These are phyloP conservation scores for Hafferia zeledoni DNA, from an alignment of 2,797 vertebrate species.

Conservation along the genomic window DNA sequence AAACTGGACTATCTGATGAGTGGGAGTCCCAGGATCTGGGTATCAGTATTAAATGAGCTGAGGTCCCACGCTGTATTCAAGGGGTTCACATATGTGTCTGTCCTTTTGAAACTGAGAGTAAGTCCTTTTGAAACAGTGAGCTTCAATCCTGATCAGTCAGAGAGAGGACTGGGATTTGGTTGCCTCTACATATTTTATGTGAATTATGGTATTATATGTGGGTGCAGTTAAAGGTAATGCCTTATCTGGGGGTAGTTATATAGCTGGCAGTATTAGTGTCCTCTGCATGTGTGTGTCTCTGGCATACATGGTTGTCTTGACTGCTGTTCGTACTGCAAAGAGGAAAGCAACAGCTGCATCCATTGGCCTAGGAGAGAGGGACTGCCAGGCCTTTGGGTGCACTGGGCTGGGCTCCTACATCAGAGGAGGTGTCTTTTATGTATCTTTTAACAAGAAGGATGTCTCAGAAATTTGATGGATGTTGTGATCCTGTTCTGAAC, in stretches of 20 bases:
- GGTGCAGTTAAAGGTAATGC: not conserved
- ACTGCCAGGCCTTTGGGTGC: not conserved
- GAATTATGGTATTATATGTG: not conserved
- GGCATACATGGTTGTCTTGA: not conserved
- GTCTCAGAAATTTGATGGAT: not conserved
- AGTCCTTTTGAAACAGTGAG: not conserved
- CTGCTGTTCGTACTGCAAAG: not conserved
- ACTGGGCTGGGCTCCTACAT: not conserved
- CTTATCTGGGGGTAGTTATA: not conserved
- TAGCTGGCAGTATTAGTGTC: not conserved
- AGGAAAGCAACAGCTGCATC: not conserved
- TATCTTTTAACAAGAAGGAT: not conserved
- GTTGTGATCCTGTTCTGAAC: not conserved
- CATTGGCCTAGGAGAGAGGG: not conserved
- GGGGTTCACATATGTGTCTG: fast-evolving
- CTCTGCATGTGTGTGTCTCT: not conserved
- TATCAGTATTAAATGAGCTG: not conserved
- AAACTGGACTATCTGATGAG: fast-evolving
- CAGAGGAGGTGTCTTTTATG: not conserved
- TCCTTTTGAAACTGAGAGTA: not conserved
- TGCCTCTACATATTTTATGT: not conserved
- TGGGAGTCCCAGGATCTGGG: fast-evolving
- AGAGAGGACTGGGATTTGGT: not conserved
- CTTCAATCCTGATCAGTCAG: not conserved
- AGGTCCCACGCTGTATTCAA: not conserved